A percentile compares a stretch with the other conserved stretches of the same genome.
phyloP scores from a whole-genome alignment of 2,113 vertebrate species.

The Propithecus coquereli region DNA sequence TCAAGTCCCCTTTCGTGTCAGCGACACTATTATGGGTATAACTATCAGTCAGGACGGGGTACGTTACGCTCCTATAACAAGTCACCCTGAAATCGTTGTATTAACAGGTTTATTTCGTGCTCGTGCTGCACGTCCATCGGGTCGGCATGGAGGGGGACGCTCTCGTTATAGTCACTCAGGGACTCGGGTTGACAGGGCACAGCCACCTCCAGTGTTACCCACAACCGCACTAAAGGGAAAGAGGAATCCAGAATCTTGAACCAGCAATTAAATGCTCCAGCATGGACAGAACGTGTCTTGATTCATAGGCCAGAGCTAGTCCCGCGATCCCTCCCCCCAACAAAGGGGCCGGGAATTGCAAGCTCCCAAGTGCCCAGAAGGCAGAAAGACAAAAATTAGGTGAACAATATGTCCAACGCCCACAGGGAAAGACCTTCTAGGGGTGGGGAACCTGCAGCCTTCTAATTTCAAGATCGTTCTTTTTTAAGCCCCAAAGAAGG shows the following conservation, averaged over 20 bases:
- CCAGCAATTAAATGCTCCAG: not conserved
- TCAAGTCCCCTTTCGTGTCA: not conserved
- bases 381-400: not conserved
- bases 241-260: not conserved
- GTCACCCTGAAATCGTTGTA: not conserved
- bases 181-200: not conserved
- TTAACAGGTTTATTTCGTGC: no score
- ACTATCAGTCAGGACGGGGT: not conserved
- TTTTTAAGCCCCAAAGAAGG: no score
- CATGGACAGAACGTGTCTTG: not conserved
- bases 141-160: not conserved
- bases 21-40: fast-evolving
- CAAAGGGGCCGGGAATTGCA: not conserved
- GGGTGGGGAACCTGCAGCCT: no score
- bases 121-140: fast-evolving
- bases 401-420: fast-evolving
- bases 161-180: not conserved
- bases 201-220: not conserved
- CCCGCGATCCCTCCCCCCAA: no score
- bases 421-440: not conserved
- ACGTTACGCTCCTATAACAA: not conserved
- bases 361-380: not conserved
- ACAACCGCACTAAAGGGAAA: not conserved
- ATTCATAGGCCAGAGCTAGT: not conserved
- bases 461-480: no score